These are phyloP conservation scores for Strongylocentrotus purpuratus DNA, from an alignment of 35 echinoderm and acorn worm species.

Conservation along the genomic window DNA sequence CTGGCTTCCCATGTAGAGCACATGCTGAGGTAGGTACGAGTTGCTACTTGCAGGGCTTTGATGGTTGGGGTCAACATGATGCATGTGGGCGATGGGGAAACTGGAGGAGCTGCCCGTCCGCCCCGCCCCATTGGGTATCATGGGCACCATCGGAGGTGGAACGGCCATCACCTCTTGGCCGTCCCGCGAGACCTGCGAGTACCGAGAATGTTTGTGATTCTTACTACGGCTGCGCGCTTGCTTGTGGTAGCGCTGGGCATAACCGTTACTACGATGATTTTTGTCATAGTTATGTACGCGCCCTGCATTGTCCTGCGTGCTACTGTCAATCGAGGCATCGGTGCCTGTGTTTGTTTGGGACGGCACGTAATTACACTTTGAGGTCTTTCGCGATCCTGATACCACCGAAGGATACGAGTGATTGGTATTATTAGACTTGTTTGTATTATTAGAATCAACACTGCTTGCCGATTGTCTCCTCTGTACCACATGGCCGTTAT, in stretches of 20 bases:
- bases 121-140: slow-evolving; percentile 52
- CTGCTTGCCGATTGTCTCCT: slow-evolving; percentile 87
- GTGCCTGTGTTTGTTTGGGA: slow-evolving; percentile 88
- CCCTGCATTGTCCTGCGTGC: slow-evolving; percentile 73
- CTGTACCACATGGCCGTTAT: slow-evolving; percentile 85
- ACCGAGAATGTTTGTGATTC: slow-evolving; percentile 73
- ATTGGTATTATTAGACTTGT: slow-evolving; percentile 90
- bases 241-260: slow-evolving; percentile 70
- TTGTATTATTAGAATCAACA: slow-evolving; percentile 83
- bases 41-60: slow-evolving; percentile 33
- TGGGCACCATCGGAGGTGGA: slow-evolving; percentile 29
- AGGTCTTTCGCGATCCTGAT: slow-evolving; percentile 86
- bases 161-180: slow-evolving; percentile 59
- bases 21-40: slow-evolving; percentile 33
- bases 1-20: slow-evolving; percentile 35
- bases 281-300: slow-evolving; percentile 57
- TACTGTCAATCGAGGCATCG: slow-evolving; percentile 89
- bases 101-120: slow-evolving; percentile 41
- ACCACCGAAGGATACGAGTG: slow-evolving; percentile 84
- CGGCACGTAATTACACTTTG: slow-evolving; percentile 94
- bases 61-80: slow-evolving; percentile 5
- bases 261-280: slow-evolving; percentile 65
- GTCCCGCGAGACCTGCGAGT: slow-evolving; percentile 77
- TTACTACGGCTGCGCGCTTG: slow-evolving; percentile 72
- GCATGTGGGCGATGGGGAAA: slow-evolving; percentile 29